phyloP scores from a whole-genome alignment of 2,888 invertebrate species.

The Rhogogaster chlorosoma region DNA sequence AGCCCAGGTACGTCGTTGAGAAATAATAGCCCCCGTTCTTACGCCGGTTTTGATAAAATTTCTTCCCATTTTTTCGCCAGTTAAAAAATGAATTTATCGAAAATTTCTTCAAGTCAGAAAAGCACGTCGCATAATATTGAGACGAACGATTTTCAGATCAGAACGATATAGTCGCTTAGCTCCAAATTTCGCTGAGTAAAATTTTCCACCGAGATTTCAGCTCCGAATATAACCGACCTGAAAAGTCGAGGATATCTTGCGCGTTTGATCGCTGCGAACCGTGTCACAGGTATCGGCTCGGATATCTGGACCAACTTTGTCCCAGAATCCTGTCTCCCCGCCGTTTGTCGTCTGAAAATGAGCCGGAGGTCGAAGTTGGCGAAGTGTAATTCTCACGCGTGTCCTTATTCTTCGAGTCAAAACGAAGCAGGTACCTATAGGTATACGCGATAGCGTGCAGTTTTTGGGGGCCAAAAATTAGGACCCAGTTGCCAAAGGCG shows the following conservation, averaged over 20 bases:
- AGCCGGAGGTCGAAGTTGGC: background rate
- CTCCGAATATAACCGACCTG: background rate
- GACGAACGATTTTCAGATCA: no score
- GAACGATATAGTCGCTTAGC: no score
- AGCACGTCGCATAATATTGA: no score
- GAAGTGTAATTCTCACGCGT: constrained; percentile 7
- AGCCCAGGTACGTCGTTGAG: background rate
- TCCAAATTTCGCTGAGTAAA: no score
- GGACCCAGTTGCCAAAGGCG: constrained; percentile 28
- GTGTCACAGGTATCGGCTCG: constrained; percentile 60
- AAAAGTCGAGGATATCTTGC: constrained; percentile 57
- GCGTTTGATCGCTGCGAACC: constrained; percentile 64
- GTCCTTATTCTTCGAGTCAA: background rate
- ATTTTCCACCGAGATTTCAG: background rate
- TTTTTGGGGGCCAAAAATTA: background rate
- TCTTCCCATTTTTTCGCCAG: no score
- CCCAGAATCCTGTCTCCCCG: constrained; percentile 33
- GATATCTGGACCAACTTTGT: constrained; percentile 60
- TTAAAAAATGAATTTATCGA: no score
- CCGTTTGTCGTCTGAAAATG: background rate
- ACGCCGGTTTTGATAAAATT: no score
- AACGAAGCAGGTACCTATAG: background rate
- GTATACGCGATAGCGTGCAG: background rate
- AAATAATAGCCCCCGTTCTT: background rate
- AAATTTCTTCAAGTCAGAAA: no score